Conservation (phyloP, 2,797 vertebrate genomes). For the Paramormyrops hopkinsi region DNA sequence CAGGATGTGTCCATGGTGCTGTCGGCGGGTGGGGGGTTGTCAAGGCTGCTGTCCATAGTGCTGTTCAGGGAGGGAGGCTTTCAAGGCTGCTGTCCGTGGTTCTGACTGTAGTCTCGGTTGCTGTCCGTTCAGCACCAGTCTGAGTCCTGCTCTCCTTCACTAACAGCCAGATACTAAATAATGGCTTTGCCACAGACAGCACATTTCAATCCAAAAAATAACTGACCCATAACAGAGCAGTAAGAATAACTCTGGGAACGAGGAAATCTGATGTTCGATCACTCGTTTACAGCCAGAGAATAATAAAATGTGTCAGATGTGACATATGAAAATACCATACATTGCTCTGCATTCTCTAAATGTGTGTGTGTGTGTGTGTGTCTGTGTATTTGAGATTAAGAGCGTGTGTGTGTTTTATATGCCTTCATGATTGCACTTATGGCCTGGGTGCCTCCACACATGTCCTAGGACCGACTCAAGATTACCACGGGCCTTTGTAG, state of each 20-base stretch:
- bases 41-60: background rate
- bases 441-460: background rate
- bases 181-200: background rate
- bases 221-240: background rate
- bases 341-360: background rate
- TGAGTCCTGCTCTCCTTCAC: background rate
- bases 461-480: background rate
- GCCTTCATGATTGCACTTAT: background rate
- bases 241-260: background rate
- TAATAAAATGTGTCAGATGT: background rate
- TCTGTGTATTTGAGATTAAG: background rate
- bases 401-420: background rate
- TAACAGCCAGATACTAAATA: background rate
- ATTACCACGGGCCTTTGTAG: background rate
- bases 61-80: background rate
- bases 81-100: background rate
- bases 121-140: background rate
- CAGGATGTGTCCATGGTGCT: background rate
- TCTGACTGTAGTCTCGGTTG: background rate
- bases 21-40: background rate
- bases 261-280: background rate
- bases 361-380: background rate
- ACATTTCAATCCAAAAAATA: background rate
- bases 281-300: background rate
- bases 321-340: background rate